These are phyloP conservation scores for Manacus vitellinus DNA, from an alignment of 2,113 vertebrate species.

Conservation along the genomic window DNA sequence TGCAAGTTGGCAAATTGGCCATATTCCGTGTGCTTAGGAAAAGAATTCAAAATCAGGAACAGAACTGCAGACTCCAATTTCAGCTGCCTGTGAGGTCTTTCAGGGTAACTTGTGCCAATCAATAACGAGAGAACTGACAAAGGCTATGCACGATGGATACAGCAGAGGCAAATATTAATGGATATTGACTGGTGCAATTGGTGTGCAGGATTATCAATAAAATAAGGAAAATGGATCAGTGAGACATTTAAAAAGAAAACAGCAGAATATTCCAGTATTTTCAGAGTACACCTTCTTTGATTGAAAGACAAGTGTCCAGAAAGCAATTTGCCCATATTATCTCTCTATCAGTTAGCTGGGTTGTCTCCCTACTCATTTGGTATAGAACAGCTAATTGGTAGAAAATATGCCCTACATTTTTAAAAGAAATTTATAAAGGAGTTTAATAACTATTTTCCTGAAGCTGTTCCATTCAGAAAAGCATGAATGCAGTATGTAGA, in stretches of 20 bases:
- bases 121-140: neutral
- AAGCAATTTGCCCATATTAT: neutral
- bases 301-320: neutral
- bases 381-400: neutral
- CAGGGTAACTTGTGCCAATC: neutral
- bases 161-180: neutral
- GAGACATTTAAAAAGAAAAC: neutral
- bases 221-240: neutral
- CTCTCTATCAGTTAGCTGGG: neutral
- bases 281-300: neutral
- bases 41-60: neutral
- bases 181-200: neutral
- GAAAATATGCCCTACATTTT: neutral
- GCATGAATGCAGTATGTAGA: neutral
- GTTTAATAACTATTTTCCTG: neutral
- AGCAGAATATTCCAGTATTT: neutral
- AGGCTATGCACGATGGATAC: neutral
- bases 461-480: neutral
- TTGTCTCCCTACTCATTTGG: neutral
- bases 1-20: neutral
- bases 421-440: neutral
- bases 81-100: neutral
- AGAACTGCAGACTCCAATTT: neutral
- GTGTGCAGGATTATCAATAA: neutral
- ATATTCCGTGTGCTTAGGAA: neutral